Evolutionary conservation across 2,888 invertebrate species (phyloP).

Genomic region (Pristionchus arcanus): DNA sequence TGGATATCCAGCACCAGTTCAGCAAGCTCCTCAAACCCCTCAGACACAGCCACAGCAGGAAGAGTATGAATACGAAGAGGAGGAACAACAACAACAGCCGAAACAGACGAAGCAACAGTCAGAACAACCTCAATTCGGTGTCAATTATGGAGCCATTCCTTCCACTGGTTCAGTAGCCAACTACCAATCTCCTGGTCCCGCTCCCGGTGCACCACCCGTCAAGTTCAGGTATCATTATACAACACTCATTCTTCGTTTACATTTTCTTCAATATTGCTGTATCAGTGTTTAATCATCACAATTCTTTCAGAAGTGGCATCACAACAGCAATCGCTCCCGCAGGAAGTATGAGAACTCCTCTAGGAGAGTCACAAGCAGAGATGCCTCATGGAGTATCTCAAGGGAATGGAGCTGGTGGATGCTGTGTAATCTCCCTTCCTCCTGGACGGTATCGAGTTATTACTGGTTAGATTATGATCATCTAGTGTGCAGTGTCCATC

Average conservation of each 20-base stretch:
- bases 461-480: conserved; percentile 26
- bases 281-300: too few species aligned
- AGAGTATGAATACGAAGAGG: conserved; percentile 19
- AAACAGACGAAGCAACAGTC: neutral
- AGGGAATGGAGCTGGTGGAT: neutral
- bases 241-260: neutral
- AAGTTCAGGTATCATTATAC: conserved; percentile 25
- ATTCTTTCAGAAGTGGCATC: neutral
- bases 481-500: neutral
- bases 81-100: neutral
- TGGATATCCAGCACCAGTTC: neutral
- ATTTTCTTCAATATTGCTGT: too few species aligned
- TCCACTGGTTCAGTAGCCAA: neutral
- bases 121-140: neutral
- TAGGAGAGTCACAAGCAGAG: neutral
- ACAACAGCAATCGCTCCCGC: neutral
- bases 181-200: conserved; percentile 51
- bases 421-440: conserved; percentile 55
- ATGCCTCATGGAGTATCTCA: conserved; percentile 44
- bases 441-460: conserved; percentile 55
- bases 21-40: neutral
- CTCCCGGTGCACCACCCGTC: conserved; percentile 39
- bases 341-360: neutral
- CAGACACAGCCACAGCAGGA: neutral
- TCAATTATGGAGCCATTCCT: conserved; percentile 2